Conservation (phyloP, 2,113 vertebrate genomes). For the Epinephelus lanceolatus region DNA sequence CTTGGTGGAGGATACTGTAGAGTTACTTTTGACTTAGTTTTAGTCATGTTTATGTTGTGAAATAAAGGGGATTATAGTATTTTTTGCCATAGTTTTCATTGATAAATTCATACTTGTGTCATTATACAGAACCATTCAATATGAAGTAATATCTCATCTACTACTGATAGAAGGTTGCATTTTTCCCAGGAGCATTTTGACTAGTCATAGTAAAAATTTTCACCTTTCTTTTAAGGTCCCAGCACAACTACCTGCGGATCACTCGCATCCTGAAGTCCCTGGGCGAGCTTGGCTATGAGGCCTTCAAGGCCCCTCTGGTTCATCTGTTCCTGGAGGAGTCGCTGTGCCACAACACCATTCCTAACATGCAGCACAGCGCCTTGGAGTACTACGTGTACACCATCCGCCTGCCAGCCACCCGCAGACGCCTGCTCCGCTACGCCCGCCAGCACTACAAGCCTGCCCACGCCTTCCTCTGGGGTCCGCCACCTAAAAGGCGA, state of each 20-base stretch:
- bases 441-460: slow-evolving; percentile 92
- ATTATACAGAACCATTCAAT: background rate
- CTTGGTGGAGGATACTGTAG: no score
- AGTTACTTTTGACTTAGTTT: background rate
- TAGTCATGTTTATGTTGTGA: background rate
- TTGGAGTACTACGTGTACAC: slow-evolving; percentile 98
- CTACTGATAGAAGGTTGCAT: background rate
- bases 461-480: slow-evolving; percentile 96
- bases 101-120: background rate
- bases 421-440: slow-evolving; percentile 92
- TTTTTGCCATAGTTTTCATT: no score
- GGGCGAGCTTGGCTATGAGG: slow-evolving; percentile 96
- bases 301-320: slow-evolving; percentile 94
- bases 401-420: slow-evolving; percentile 90
- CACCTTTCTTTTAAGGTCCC: slow-evolving; percentile 85
- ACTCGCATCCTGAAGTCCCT: slow-evolving; percentile 98
- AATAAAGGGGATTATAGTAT: background rate
- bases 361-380: slow-evolving; percentile 95
- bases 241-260: slow-evolving; percentile 98
- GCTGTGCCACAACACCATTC: slow-evolving; percentile 90
- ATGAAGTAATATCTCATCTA: background rate
- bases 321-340: slow-evolving; percentile 94
- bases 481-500: slow-evolving; percentile 85
- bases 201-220: background rate
- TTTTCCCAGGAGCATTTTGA: background rate